These are phyloP conservation scores for Hippoglossus stenolepis DNA, from an alignment of 2,113 vertebrate genomes.

Conservation along the genomic window DNA sequence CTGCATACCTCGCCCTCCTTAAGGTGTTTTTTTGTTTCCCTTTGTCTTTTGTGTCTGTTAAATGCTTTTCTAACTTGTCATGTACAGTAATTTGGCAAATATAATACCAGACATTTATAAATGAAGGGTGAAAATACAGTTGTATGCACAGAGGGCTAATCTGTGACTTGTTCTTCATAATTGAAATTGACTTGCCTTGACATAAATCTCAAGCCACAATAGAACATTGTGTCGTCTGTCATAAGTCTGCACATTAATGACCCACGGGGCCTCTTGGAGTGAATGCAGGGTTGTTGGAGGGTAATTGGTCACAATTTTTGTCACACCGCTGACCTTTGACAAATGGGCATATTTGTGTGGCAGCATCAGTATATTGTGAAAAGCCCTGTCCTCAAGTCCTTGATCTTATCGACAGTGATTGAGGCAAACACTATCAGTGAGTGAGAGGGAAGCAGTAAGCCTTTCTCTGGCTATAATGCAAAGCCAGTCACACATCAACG, in stretches of 20 bases:
- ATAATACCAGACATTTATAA: too few species aligned
- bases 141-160: background rate
- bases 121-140: too few species aligned
- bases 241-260: slow-evolving; percentile 28
- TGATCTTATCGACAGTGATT: slow-evolving; percentile 52
- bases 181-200: slow-evolving; percentile 1
- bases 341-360: slow-evolving; percentile 45
- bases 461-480: slow-evolving; percentile 40
- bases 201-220: background rate
- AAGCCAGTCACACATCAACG: slow-evolving; percentile 67
- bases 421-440: slow-evolving; percentile 49
- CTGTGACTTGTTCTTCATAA: background rate
- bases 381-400: slow-evolving; percentile 13
- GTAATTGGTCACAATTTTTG: slow-evolving; percentile 22
- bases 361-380: slow-evolving; percentile 29
- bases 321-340: slow-evolving; percentile 51
- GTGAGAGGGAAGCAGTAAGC: slow-evolving; percentile 22
- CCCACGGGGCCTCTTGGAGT: slow-evolving; percentile 8
- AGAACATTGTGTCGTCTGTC: background rate
- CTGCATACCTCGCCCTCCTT: too few species aligned
- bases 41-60: too few species aligned
- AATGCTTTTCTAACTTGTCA: background rate
- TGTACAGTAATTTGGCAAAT: too few species aligned
- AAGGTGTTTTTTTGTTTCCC: too few species aligned
- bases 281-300: slow-evolving; percentile 8